Evolutionary conservation across 1,140 invertebrate species (phyloP), one percentile per base, ranked within the genome.

Genomic region (Bursaphelenchus mucronatus): DNA sequence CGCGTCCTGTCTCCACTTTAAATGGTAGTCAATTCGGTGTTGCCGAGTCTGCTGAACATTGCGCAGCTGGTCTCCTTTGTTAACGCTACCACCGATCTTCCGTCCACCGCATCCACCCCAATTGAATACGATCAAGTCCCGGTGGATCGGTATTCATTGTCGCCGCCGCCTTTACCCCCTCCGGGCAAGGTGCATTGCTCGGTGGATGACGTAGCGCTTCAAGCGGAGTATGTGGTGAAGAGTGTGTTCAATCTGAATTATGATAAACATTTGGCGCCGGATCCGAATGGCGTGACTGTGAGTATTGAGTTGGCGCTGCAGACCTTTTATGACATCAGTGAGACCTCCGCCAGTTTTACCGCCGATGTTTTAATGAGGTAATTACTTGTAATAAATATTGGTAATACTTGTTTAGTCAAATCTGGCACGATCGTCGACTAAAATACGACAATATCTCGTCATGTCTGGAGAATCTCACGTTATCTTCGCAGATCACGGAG

Each of bases 321-420:
- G 57, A 67, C 47, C 11, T 67, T 67, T 39, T 68, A 67, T 21
- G 65, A 67, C 50, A 47, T 67, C 13, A 30, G 17, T 49, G 66
- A 67, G 40, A 67, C 15, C n/a, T 43, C 30, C 41, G 56, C 62
- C 13, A 71, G 61, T 43, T 74, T 74, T 59, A 74, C 71, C 8
- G 71, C 71, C 4, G 71, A 74, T 67, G 71, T 74, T 63, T 58
- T 74, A 15, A 69, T 74, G 62, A 72, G 68, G 66, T 67, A 55
- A 30, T 66, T 46, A 17, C 13, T 46, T 15, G 8, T 13, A 41
- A 13, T 15, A 53, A 40, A 56, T 13, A 30, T n/a, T 55, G 5
- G 4, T 49, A n/a, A 11, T 56, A 39, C 21, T 6, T 15, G 13
- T 63, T 69, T 52, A 69, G 71, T 55, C 67, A 74, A 72, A 71